Base-by-base conservation (phyloP, 2,113 vertebrate genomes). In the Indri indri region DNA sequence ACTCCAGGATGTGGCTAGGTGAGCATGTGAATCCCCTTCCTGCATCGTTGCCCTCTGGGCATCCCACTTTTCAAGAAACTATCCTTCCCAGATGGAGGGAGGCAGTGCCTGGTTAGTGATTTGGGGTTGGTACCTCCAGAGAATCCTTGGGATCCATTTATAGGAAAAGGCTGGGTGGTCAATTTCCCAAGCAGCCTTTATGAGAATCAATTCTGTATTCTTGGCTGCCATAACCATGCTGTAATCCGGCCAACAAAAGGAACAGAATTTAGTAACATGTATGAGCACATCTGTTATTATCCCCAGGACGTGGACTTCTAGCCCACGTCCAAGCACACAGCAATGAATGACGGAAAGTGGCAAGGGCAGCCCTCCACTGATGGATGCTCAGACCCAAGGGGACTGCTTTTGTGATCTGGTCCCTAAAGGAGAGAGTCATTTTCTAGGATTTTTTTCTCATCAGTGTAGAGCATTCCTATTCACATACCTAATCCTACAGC, bases 141-240 rank as follows among this genome's bases (percentile, higher is more conserved):
- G 86, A 80, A 76, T 40, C 59, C 71, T 90, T 12, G 2, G 4
- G 54, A n/a, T 59, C 37, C 66, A 66, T 66, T 91, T 94, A 71
- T 57, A 77, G 68, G 59, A 86, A 96, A 79, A 97, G 47, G 23
- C 79, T 71, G 93, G 81, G 85, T 40, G 50, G 70, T 65, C 74
- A 95, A 8, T 82, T 79, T 88, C 73, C 79, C 30, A 65, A 89
- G 37, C 88, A 37, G 22, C 54, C 65, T 61, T 90, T 45, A 70
- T 82, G 71, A 52, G 57, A 91, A 79, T 77, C 40, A 17, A 83
- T n/a, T 74, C 47, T 47, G 32, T 76, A 7, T 83, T 84, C 73
- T 90, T 88, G 70, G 92, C 94, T 92, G 50, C 76, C 3, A 13
- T 7, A 73, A 30, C 47, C 8, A 37, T 40, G 32, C 81, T 42